Evolutionary conservation across 2,797 vertebrate genomes (phyloP).

Genomic region (Schizothorax lantsangensis): DNA sequence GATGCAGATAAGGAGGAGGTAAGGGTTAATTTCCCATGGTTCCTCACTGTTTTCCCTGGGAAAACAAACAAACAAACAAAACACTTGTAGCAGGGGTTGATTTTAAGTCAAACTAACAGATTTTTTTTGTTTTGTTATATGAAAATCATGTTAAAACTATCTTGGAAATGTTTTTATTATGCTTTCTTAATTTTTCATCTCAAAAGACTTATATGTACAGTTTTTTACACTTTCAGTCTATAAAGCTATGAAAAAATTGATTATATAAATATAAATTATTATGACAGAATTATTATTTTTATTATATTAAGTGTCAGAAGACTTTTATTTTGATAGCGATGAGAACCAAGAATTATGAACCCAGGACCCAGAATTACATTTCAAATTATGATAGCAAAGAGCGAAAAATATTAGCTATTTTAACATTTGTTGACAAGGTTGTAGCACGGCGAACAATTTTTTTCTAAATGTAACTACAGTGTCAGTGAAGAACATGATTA

Average conservation of each 20-base stretch:
- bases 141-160: neutral
- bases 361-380: neutral
- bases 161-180: neutral
- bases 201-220: neutral
- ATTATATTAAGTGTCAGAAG: no score
- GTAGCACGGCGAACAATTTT: neutral
- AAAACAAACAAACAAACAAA: neutral
- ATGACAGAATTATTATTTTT: no score
- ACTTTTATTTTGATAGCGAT: no score
- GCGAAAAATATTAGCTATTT: neutral
- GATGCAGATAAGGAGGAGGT: conserved; percentile 98
- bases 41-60: neutral
- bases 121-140: neutral
- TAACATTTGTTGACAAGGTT: neutral
- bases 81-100: neutral
- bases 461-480: no score
- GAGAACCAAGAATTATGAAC: neutral
- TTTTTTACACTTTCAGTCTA: neutral
- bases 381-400: neutral
- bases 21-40: conserved; percentile 39
- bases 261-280: no score
- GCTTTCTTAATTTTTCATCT: neutral
- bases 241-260: no score
- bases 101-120: neutral
- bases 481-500: neutral